phyloP scores from a whole-genome alignment of 2,797 vertebrate genomes.

The Sphaeramia orbicularis region DNA sequence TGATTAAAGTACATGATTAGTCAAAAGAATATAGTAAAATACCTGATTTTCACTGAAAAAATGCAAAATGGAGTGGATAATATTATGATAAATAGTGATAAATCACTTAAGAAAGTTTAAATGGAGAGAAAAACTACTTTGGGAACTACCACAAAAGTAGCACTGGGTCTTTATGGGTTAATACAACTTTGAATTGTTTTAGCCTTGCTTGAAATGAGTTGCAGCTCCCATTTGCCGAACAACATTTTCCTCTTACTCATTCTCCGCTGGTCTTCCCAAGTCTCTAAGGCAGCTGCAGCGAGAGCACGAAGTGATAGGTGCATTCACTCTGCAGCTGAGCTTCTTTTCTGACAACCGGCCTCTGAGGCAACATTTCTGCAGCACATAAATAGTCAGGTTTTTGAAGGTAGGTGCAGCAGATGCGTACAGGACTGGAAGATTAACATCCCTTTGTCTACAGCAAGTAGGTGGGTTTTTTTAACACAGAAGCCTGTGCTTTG shows the following conservation, averaged over 20 bases:
- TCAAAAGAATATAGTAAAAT: too few species aligned
- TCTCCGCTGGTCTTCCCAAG: conserved; percentile 19
- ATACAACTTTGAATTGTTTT: background rate
- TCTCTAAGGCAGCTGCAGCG: conserved; percentile 13
- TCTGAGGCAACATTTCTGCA: conserved; percentile 38
- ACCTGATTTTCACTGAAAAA: too few species aligned
- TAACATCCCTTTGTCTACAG: conserved; percentile 36
- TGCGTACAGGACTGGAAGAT: conserved; percentile 30
- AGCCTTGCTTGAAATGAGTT: conserved; percentile 26
- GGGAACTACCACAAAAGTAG: too few species aligned
- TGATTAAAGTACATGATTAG: too few species aligned
- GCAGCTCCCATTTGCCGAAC: conserved; percentile 14
- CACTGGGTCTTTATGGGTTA: background rate
- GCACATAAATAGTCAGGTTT: conserved; percentile 13
- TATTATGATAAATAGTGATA: too few species aligned
- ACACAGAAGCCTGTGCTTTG: conserved; percentile 20
- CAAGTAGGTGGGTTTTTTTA: conserved; percentile 13
- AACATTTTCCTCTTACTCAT: background rate
- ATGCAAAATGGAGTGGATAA: too few species aligned
- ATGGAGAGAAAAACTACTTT: too few species aligned
- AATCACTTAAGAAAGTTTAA: too few species aligned
- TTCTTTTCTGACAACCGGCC: conserved; percentile 29
- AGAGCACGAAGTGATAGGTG: conserved; percentile 12
- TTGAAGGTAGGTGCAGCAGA: conserved; percentile 45
- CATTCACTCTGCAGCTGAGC: conserved; percentile 21